Evolutionary conservation across 2,113 vertebrate species (phyloP), one percentile per base, ranked within the genome.

Genomic region (Columba livia): DNA sequence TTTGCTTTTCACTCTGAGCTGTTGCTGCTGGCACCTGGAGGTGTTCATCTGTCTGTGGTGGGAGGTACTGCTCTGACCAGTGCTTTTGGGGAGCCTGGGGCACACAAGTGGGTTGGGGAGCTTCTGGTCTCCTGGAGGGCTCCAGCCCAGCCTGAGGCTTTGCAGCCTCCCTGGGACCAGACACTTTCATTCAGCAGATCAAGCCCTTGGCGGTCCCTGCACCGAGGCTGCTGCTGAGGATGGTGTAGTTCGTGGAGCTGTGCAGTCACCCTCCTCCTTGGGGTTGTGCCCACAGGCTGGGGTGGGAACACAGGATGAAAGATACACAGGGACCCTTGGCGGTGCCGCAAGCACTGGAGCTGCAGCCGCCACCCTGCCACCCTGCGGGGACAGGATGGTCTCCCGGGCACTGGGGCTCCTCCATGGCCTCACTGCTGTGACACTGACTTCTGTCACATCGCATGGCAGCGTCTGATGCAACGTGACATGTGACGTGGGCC

Each of bases 401-500:
- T 16, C 58, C 19, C 0, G 3, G 42, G n/a, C n/a, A 11, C 9
- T 0, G 1, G n/a, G 31, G 31, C 32, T 83, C 65, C 71, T 47
- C 21, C 5, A 1, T 4, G 21, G 15, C 51, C 29, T 71, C 3
- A 1, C 64, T 61, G 48, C 71, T 44, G 38, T 38, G 21, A 36
- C 42, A 14, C n/a, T 15, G 5, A 36, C 54, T n/a, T 14, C 10
- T 69, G 72, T 74, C 60, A 29, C 42, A 1, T 58, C 8, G 14
- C 1, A 0, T 48, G 64, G 48, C 47, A 25, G 53, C 3, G 1
- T 73, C 73, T 13, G 16, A 42, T 17, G 69, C 5, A 26, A 54
- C 1, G 1, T 29, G 62, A 42, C 1, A 5, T 13, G 3, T 47
- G 83, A n/a, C 10, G 0, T 2, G 2, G 32, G 23, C 23, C 32